Evolutionary conservation across 1,140 invertebrate species (phyloP).

Genomic region (Bicyclus anynana): DNA sequence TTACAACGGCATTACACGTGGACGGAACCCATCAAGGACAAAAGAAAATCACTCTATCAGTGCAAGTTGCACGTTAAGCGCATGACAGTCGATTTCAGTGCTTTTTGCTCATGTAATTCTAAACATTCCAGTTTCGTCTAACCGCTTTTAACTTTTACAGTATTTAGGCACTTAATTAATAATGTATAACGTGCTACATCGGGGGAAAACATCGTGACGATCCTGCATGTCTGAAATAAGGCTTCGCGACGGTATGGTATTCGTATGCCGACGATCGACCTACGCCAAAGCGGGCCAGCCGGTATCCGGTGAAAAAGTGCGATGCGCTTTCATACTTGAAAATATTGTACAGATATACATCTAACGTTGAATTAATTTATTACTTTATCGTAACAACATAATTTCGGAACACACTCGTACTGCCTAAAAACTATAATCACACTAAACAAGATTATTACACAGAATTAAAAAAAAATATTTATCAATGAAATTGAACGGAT

Average conservation of each 20-base stretch:
- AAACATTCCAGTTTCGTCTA: not conserved
- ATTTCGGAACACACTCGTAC: not conserved
- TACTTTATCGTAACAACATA: not conserved
- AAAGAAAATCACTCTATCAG: too few relatives aligned
- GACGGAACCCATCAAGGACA: too few relatives aligned
- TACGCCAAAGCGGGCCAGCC: not conserved
- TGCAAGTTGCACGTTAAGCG: too few relatives aligned
- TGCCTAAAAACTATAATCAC: too few relatives aligned
- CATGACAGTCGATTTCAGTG: too few relatives aligned
- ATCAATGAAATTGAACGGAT: too few relatives aligned
- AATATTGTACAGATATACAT: not conserved
- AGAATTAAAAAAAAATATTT: too few relatives aligned
- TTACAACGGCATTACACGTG: too few relatives aligned
- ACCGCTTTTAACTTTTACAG: not conserved
- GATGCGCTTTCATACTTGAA: not conserved
- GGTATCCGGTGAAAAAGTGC: not conserved
- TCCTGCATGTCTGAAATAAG: slow-evolving; percentile 18
- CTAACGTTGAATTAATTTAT: not conserved
- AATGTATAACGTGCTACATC: slow-evolving; percentile 5
- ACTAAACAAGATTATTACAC: too few relatives aligned
- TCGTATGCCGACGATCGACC: not conserved
- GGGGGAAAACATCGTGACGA: not conserved
- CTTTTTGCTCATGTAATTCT: too few relatives aligned
- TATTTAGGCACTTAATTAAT: slow-evolving; percentile 7
- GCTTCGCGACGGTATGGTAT: not conserved